A percentile compares a stretch with the other conserved stretches of the same genome.
phyloP scores from a whole-genome alignment of 2,113 vertebrate species.

The Todiramphus chloris region DNA sequence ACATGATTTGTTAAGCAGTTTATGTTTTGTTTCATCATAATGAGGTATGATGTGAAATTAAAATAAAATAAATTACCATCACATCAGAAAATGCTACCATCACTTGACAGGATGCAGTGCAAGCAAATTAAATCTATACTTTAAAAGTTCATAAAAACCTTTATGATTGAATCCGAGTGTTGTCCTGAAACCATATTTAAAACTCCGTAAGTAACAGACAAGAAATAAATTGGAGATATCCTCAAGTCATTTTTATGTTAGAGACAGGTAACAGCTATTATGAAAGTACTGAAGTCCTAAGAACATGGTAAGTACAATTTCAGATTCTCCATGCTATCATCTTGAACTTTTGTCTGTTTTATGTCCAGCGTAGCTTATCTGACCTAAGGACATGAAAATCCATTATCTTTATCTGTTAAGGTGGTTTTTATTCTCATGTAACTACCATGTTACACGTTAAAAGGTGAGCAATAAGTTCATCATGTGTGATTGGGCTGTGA shows the following conservation, averaged over 20 bases:
- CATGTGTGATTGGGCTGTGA: accelerated
- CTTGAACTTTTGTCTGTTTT: background rate
- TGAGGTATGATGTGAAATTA: background rate
- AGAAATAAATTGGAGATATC: background rate
- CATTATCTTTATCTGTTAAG: background rate
- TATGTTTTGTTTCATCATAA: background rate
- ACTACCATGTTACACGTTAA: accelerated
- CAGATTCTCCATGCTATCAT: background rate
- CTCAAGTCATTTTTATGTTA: background rate
- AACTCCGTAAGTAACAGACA: background rate
- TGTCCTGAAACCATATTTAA: background rate
- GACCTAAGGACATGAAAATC: background rate
- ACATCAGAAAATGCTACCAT: background rate
- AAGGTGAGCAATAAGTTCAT: background rate
- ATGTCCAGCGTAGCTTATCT: background rate
- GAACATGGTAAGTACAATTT: background rate
- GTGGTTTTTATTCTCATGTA: background rate
- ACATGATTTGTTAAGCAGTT: background rate
- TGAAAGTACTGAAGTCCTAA: background rate
- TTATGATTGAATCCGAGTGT: background rate
- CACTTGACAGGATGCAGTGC: background rate
- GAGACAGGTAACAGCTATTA: background rate
- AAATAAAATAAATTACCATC: background rate
- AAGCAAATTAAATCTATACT: background rate
- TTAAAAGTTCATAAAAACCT: background rate